Evolutionary conservation across 2,888 invertebrate species (phyloP).

Genomic region (Octonoba sinensis): DNA sequence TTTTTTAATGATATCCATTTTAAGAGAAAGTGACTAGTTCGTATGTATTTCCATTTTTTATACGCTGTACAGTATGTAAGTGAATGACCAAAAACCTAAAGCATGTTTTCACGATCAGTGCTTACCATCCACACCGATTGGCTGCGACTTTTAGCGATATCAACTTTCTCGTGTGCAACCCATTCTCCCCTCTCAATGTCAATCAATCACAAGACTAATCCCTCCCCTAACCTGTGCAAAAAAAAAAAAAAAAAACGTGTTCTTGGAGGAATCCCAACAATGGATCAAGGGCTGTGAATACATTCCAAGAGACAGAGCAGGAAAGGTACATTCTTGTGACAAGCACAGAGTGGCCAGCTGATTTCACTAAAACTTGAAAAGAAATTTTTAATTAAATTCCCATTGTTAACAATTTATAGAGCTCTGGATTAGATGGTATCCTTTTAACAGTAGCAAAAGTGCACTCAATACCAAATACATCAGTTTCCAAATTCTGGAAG

Average conservation of each 20-base stretch:
- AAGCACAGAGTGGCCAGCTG: neutral
- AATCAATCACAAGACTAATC: too few relatives aligned
- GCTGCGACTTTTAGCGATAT: neutral
- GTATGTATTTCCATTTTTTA: neutral
- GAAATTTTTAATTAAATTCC: too few relatives aligned
- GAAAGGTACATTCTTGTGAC: too few relatives aligned
- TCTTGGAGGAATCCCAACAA: neutral
- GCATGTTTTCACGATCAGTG: neutral
- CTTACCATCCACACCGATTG: neutral
- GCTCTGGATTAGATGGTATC: too few relatives aligned
- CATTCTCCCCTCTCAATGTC: neutral
- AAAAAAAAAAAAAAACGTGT: neutral
- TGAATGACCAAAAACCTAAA: too few relatives aligned
- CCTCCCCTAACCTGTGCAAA: neutral
- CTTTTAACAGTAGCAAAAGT: too few relatives aligned
- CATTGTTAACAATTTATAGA: too few relatives aligned
- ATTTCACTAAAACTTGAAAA: neutral
- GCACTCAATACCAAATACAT: too few relatives aligned
- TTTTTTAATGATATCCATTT: conserved; percentile 2
- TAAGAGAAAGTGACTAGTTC: neutral
- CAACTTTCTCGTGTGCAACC: neutral
- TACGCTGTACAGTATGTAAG: neutral
- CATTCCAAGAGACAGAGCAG: neutral
- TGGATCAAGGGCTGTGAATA: neutral
- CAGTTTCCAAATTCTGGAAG: too few relatives aligned